These are phyloP conservation scores for Thymelicus acteon DNA, from an alignment of 2,888 invertebrate genomes.

Conservation along the genomic window DNA sequence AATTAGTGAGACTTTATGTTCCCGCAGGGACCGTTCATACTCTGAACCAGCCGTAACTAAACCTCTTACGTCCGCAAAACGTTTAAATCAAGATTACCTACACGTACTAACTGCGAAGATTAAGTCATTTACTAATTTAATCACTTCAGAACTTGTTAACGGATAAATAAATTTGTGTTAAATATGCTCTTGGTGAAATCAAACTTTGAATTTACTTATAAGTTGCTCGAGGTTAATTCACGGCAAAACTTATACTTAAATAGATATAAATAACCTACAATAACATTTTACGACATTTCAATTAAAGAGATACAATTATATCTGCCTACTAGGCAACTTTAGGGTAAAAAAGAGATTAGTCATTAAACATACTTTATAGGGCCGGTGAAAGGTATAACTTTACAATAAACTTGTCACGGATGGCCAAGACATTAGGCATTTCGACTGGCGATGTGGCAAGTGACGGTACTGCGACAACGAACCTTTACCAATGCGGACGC, in stretches of 20 bases:
- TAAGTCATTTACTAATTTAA: slow-evolving; percentile 34
- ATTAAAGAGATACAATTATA: too few species aligned
- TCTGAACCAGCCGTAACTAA: slow-evolving; percentile 28
- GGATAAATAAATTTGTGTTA: slow-evolving; percentile 5
- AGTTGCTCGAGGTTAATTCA: too few species aligned
- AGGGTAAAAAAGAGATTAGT: too few species aligned
- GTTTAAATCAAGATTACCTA: slow-evolving; percentile 36
- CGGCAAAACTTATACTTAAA: too few species aligned
- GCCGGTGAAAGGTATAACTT: background rate
- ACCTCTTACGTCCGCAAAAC: slow-evolving; percentile 35
- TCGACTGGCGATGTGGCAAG: too few species aligned
- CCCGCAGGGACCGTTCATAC: slow-evolving; percentile 28
- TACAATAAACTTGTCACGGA: background rate
- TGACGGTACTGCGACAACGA: too few species aligned
- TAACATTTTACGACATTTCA: too few species aligned
- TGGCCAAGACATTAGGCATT: too few species aligned
- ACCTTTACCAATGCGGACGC: too few species aligned
- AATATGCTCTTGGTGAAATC: background rate
- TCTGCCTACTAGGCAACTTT: too few species aligned
- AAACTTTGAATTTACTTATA: background rate
- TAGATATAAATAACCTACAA: too few species aligned
- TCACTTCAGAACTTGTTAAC: background rate
- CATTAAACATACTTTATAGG: too few species aligned
- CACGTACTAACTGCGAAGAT: slow-evolving; percentile 25
- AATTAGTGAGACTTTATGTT: slow-evolving; percentile 35